Percentiles rank a stretch among this genome's conserved stretches.
Evolutionary conservation across 2,113 vertebrate species (phyloP).

Genomic region (Hippopotamus amphibius): DNA sequence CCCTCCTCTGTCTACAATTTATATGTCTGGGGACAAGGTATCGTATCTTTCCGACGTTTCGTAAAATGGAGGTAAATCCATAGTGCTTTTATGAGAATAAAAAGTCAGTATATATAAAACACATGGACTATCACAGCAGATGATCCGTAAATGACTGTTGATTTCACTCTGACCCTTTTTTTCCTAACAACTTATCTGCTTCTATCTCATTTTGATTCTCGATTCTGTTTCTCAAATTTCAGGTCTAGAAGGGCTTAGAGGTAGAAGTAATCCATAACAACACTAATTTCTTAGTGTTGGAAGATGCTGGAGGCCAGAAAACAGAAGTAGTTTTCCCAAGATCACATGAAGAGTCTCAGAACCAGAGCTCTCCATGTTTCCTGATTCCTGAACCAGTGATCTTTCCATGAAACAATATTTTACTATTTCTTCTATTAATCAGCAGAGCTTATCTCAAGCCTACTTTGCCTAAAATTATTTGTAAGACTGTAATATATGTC

Average conservation of each 20-base stretch:
- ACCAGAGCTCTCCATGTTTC: background rate
- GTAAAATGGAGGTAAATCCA: background rate
- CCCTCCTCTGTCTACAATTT: background rate
- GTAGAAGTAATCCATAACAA: background rate
- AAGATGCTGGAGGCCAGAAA: background rate
- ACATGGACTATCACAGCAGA: background rate
- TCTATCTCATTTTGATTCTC: conserved; percentile 6
- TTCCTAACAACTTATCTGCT: background rate
- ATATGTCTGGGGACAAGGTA: no score
- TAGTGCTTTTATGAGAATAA: background rate
- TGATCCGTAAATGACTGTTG: background rate
- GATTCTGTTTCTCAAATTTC: conserved; percentile 9
- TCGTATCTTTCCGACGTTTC: background rate
- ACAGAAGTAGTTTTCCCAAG: background rate
- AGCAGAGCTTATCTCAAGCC: background rate
- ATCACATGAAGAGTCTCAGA: background rate
- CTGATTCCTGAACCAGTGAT: background rate
- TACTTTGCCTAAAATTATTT: conserved; percentile 14
- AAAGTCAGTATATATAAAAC: background rate
- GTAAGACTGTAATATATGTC: background rate
- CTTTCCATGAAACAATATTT: background rate
- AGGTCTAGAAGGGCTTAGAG: background rate
- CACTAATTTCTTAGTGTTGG: background rate
- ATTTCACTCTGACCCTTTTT: background rate
- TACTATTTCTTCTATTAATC: conserved; percentile 4